Evolutionary conservation across 1,140 invertebrate species (phyloP), one percentile per base, ranked within the genome.

Genomic region (Diorhabda carinulata): DNA sequence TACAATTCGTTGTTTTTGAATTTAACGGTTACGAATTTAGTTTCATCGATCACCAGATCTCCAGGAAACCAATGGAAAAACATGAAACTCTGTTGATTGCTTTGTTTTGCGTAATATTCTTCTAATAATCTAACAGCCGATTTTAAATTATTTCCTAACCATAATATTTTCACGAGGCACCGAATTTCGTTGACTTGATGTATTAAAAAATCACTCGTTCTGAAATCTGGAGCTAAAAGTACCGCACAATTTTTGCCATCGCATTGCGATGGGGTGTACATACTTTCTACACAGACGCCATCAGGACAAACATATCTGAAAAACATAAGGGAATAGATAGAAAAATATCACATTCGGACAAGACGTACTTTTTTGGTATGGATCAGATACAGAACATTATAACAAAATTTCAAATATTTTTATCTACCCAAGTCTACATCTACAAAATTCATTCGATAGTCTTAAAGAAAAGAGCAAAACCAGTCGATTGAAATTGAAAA

Each of bases 51-150:
- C 52, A 89, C 81, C 44, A 92, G 75, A n/a, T 82, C 81, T 64
- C 87, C 90, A 0, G 91, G 91, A 2, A 84, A 85, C 86, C 88
- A 91, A 73, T 86, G 85, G 58, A 92, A 83, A 59, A 92, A 86
- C 3, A 92, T 76, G 56, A 90, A 75, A 25, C 86, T 87, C 44
- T 82, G 81, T 42, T 25, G 43, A 3, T 3, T n/a, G 2, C 41
- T 43, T 62, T 10, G n/a, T 9, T 62, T 65, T 65, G 10, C 5
- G 73, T 52, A 60, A 64, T 67, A 83, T 52, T 79, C 41, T 25
- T 56, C 4, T 64, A 6, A 64, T 56, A 9, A 10, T 42, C 9
- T 4, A 5, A 62, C 6, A 6, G 61, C 43, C 8, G 41, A 9
- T 64, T 80, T 81, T 43, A 90, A 79, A 68, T 87, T 81, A 0